Evolutionary conservation across 64 coral and sea anemone species (phyloP).

Genomic region (Pachyseris speciosa): DNA sequence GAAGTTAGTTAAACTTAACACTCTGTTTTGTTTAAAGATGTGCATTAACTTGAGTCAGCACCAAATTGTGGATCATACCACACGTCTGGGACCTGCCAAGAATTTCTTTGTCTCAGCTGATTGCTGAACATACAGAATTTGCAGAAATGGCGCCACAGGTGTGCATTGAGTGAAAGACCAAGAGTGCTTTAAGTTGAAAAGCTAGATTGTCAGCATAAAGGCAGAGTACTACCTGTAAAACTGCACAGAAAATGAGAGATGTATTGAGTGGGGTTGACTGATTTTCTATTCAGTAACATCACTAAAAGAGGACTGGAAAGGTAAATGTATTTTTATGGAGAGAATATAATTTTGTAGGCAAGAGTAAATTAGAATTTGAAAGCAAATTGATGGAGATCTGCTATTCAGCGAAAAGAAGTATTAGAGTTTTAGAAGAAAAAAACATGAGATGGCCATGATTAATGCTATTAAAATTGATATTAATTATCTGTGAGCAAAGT

Average conservation of each 20-base stretch:
- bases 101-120: not conserved
- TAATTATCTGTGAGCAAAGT: too few relatives aligned
- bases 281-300: not conserved
- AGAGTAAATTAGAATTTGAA: not conserved
- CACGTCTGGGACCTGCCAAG: not conserved
- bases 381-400: not conserved
- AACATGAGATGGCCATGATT: too few relatives aligned
- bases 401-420: not conserved
- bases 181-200: not conserved
- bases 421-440: too few relatives aligned
- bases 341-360: not conserved
- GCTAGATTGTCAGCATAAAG: too few relatives aligned
- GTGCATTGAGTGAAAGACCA: not conserved
- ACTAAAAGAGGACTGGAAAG: not conserved
- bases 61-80: not conserved
- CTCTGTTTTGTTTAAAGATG: not conserved
- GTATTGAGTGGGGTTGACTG: not conserved
- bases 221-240: too few relatives aligned
- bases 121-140: not conserved
- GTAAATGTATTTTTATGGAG: constrained; percentile 31
- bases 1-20: not conserved
- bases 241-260: too few relatives aligned
- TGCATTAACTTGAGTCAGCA: too few relatives aligned
- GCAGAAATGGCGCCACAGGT: not conserved
- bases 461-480: too few relatives aligned